Evolutionary conservation across 2,888 invertebrate species (phyloP), one percentile per base, ranked within the genome.

Genomic region (Ectemnius continuus): DNA sequence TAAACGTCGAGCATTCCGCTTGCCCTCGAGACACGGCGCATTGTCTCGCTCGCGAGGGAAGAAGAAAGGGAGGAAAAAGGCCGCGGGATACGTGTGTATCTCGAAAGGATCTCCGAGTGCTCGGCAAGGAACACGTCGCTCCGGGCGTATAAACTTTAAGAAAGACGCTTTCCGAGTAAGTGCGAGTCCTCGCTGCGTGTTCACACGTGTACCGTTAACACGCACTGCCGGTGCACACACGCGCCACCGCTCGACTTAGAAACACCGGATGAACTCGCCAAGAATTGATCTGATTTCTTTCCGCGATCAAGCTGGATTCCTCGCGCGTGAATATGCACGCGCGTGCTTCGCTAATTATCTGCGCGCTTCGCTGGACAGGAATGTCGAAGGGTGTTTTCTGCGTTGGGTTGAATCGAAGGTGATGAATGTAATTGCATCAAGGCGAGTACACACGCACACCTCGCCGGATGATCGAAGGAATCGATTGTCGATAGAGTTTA

Each of bases 201-300:
- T 76, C 79, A 75, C 79, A 63, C 81, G 58, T 79, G 77, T 82
- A 82, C 83, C 81, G 82, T 82, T 82, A 82, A 75, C 73, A 73
- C 58, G 65, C 36, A 36, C 36, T 36, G 1, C 36, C 36, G 8
- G 1, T 36, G 36, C 8, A 6, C 8, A 4, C 5, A 4, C 8
- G 8, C 28, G 28, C 36, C 1, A 0, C 6, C 36, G 69, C 61
- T 64, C 63, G 70, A 68, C 67, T 70, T 72, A 66, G 70, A 68
- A 64, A 46, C 65, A 26, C 46, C 59, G 64, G 60, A 72, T 69
- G 64, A 63, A 71, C 70, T 46, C 76, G 69, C 60, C 67, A 62
- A 52, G 73, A 73, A 75, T 61, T 47, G 66, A 58, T 62, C 65
- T 58, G 20, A 26, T 56, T 36, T 64, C 16, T 47, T 11, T 46